A percentile compares a stretch with the other conserved stretches of the same genome.
Conservation (phyloP, 2,888 invertebrate species). For the Enchytraeus crypticus region DNA sequence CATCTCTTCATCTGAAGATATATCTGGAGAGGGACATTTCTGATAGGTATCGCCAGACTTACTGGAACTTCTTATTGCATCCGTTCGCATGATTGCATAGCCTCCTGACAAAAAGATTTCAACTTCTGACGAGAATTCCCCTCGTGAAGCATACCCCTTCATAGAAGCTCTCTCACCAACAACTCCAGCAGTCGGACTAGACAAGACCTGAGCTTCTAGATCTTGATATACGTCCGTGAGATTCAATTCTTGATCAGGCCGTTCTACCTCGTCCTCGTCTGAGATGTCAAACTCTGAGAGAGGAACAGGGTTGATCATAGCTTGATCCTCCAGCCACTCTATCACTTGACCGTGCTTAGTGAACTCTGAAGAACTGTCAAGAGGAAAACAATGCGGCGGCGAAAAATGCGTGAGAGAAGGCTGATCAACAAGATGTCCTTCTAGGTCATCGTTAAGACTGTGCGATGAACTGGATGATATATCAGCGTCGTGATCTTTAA, state of each 20-base stretch:
- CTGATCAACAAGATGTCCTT: constrained; percentile 2
- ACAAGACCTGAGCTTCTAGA: background rate
- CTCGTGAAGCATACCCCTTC: too few species aligned
- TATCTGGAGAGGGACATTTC: background rate
- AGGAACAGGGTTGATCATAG: constrained; percentile 9
- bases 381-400: background rate
- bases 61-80: background rate
- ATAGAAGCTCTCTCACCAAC: background rate
- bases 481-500: constrained; percentile 2
- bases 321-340: constrained; percentile 20
- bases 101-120: background rate
- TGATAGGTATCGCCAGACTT: background rate
- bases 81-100: background rate
- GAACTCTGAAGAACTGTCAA: background rate
- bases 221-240: background rate
- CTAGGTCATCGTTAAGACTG: constrained; percentile 16
- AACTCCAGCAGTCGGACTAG: background rate
- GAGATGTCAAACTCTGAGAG: constrained; percentile 1
- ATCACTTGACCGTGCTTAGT: constrained; percentile 15
- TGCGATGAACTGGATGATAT: constrained; percentile 11
- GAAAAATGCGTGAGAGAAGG: background rate
- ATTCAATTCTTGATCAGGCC: background rate
- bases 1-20: constrained; percentile 6
- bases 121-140: background rate
- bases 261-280: constrained; percentile 6